These are phyloP conservation scores for Euproctis similis DNA, from an alignment of 2,888 invertebrate genomes.

Conservation along the genomic window DNA sequence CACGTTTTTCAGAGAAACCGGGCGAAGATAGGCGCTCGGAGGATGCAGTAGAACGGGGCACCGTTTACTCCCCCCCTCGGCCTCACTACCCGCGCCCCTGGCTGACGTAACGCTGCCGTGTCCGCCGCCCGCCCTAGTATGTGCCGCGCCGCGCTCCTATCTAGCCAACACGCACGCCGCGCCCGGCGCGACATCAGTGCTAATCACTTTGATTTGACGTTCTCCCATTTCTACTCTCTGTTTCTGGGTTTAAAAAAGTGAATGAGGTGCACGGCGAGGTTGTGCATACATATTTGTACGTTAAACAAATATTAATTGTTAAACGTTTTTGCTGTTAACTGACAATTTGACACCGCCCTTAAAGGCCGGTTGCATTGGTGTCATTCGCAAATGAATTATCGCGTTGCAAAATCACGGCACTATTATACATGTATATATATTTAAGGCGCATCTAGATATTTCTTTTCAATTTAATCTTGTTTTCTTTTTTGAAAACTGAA, in stretches of 20 bases:
- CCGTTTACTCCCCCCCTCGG: conserved; percentile 21
- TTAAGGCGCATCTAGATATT: too few species aligned
- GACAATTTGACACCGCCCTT: conserved; percentile 48
- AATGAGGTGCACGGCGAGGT: conserved; percentile 54
- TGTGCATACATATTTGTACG: conserved; percentile 42
- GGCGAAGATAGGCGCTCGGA: conserved; percentile 59
- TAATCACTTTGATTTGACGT: conserved; percentile 70
- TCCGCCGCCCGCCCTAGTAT: conserved; percentile 69
- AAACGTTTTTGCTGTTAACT: conserved; percentile 24
- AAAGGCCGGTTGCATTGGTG: conserved; percentile 58
- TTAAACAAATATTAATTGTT: too few species aligned
- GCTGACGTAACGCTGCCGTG: conserved; percentile 73
- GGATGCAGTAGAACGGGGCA: conserved; percentile 69
- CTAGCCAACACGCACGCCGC: conserved; percentile 55
- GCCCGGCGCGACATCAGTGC: conserved; percentile 57
- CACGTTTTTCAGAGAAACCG: conserved; percentile 60
- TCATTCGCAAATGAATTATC: conserved; percentile 58
- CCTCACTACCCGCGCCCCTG: conserved; percentile 39
- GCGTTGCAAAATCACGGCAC: conserved; percentile 56
- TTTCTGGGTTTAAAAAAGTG: conserved; percentile 53
- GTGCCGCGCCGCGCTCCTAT: conserved; percentile 69
- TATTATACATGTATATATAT: too few species aligned
- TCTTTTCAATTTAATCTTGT: too few species aligned
- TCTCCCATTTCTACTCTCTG: conserved; percentile 53
- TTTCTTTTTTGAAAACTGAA: too few species aligned